Evolutionary conservation across 2,888 invertebrate genomes (phyloP).

Genomic region (Heliconius ismenius): DNA sequence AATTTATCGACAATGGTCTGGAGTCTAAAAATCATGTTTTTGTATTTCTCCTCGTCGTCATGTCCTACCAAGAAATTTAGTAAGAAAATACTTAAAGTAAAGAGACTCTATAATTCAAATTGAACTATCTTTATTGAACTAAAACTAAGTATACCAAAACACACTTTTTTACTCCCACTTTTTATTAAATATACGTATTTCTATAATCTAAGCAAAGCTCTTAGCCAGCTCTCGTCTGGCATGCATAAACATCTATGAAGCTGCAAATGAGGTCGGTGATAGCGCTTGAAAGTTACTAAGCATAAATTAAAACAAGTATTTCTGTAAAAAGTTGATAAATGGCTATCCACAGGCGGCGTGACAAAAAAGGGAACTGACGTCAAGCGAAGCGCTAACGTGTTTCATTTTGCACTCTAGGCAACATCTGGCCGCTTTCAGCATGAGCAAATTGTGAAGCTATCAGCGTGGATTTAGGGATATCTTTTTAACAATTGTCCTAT

Average conservation of each 20-base stretch:
- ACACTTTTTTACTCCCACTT: background rate
- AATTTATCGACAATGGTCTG: background rate
- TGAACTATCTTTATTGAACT: background rate
- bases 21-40: background rate
- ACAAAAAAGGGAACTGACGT: conserved; percentile 76
- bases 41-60: background rate
- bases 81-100: background rate
- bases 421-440: conserved; percentile 74
- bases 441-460: conserved; percentile 48
- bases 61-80: background rate
- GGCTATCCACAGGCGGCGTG: conserved; percentile 71
- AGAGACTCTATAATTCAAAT: background rate
- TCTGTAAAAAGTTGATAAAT: conserved; percentile 81
- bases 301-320: conserved; percentile 80
- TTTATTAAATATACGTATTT: background rate
- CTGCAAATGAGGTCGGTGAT: conserved; percentile 76
- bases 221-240: conserved; percentile 14
- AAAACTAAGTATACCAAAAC: background rate
- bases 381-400: conserved; percentile 74
- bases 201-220: background rate
- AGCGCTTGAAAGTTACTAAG: conserved; percentile 75
- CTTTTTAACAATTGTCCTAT: conserved; percentile 20
- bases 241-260: conserved; percentile 41
- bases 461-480: conserved; percentile 38
- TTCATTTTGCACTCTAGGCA: conserved; percentile 74